phyloP scores from a whole-genome alignment of 2,888 invertebrate genomes.

The Craniophora ligustri region DNA sequence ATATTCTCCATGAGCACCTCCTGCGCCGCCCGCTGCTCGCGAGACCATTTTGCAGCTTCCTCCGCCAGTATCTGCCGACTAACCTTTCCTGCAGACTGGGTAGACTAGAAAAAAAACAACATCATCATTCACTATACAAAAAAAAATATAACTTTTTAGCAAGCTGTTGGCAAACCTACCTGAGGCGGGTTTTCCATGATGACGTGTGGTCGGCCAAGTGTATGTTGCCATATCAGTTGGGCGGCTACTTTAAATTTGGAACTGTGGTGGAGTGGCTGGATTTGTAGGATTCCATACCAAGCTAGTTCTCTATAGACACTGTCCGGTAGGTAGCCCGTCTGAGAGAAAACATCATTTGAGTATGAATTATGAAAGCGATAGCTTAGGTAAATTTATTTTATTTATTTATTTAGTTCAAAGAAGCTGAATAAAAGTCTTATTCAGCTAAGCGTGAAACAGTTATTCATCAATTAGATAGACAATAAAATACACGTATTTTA shows the following conservation, averaged over 20 bases:
- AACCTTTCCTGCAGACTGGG: constrained; percentile 81
- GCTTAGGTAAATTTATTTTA: no score
- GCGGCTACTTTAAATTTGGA: constrained; percentile 82
- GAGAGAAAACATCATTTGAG: constrained; percentile 17
- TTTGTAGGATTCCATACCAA: constrained; percentile 85
- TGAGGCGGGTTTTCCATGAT: constrained; percentile 85
- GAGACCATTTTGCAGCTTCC: constrained; percentile 84
- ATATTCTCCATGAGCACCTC: constrained; percentile 85
- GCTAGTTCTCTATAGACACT: constrained; percentile 84
- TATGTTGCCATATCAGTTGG: constrained; percentile 84
- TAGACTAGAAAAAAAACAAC: constrained; percentile 68
- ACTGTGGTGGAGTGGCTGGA: constrained; percentile 81
- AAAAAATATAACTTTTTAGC: no score
- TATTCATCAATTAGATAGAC: no score
- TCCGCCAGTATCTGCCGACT: constrained; percentile 83
- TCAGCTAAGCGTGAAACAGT: no score
- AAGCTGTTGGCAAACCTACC: constrained; percentile 56
- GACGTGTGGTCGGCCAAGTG: constrained; percentile 82
- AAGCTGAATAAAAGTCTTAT: no score
- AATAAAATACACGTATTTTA: no score
- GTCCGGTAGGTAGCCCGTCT: constrained; percentile 84
- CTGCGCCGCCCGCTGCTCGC: constrained; percentile 82
- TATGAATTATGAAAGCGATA: no score
- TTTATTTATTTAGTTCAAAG: no score
- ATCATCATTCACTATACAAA: not conserved